Conservation (phyloP, 2,113 vertebrate species). For the Calonectris borealis region DNA sequence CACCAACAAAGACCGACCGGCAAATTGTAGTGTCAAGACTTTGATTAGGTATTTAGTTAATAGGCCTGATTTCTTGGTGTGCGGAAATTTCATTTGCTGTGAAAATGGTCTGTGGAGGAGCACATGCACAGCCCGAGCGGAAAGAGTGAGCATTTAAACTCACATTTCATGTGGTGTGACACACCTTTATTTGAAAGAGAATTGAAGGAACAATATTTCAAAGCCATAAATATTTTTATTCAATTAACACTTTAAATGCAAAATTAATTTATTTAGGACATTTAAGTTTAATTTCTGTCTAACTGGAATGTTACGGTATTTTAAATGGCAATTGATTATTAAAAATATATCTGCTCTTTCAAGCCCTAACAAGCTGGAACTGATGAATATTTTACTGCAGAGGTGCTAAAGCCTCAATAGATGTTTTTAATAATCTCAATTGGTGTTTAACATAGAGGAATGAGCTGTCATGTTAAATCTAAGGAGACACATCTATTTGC, state of each 20-base stretch:
- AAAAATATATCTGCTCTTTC: background rate
- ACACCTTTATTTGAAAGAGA: background rate
- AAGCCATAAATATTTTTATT: background rate
- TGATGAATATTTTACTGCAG: background rate
- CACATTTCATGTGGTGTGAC: background rate
- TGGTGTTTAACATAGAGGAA: background rate
- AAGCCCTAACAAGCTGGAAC: background rate
- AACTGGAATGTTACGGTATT: background rate
- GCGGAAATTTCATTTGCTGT: background rate
- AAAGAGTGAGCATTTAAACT: background rate
- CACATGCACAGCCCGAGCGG: rapidly evolving
- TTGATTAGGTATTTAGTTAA: background rate
- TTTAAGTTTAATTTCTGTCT: background rate
- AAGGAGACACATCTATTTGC: background rate
- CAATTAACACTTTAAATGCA: background rate
- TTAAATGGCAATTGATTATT: constrained; percentile 23
- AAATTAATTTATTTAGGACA: background rate
- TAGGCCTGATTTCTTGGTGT: background rate
- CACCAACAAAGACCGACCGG: background rate
- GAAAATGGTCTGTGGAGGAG: background rate
- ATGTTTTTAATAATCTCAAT: background rate
- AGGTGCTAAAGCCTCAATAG: background rate
- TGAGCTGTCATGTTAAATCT: background rate
- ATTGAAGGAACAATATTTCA: background rate
- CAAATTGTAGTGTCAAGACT: background rate